phyloP scores from a whole-genome alignment of 2,113 vertebrate genomes.

The Natator depressus region DNA sequence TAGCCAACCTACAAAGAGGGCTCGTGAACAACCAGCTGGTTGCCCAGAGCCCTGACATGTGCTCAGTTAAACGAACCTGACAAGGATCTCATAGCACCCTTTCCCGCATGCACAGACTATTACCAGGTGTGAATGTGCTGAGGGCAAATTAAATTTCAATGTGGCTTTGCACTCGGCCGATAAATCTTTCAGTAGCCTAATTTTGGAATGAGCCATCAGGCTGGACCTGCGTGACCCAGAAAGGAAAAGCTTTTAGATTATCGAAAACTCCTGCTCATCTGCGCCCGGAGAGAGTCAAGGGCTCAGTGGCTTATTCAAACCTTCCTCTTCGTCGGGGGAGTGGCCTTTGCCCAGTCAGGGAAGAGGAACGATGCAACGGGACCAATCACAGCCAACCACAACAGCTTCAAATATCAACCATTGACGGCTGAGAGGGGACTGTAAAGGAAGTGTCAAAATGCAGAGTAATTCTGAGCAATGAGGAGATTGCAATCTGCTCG shows the following conservation, averaged over 20 bases:
- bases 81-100: neutral
- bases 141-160: neutral
- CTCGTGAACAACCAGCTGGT: neutral
- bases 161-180: neutral
- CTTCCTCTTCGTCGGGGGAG: neutral
- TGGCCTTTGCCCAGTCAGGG: neutral
- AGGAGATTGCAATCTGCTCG: neutral
- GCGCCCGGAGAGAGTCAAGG: neutral
- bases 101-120: neutral
- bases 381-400: neutral
- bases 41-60: no score
- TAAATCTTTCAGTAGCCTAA: neutral
- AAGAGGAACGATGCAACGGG: neutral
- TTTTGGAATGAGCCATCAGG: neutral
- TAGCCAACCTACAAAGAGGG: neutral
- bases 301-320: neutral
- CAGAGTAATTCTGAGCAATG: neutral
- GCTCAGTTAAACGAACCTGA: neutral
- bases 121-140: neutral
- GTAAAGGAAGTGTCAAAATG: accelerated
- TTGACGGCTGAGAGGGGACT: accelerated
- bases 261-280: neutral
- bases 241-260: neutral
- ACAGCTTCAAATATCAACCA: neutral
- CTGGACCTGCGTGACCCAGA: neutral